Evolutionary conservation across 2,113 vertebrate genomes (phyloP).

Genomic region (Tenebrosternarchus preto): DNA sequence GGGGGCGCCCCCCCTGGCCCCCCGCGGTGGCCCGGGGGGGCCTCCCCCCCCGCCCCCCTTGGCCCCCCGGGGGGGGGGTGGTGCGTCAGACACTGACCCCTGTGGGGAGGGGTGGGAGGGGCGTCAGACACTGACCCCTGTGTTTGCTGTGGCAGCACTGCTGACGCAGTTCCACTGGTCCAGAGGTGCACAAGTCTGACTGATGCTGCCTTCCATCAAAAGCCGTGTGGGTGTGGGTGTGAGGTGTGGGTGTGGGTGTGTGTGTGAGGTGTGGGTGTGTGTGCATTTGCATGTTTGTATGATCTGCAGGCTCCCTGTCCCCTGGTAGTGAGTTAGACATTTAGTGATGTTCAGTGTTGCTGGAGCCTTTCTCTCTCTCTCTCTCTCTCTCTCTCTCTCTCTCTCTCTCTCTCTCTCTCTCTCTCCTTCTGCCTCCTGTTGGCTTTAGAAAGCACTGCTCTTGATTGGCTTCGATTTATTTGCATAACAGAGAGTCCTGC

Average conservation of each 20-base stretch:
- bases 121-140: conserved; percentile 28
- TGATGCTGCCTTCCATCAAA: not conserved
- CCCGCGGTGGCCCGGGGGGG: too few species aligned
- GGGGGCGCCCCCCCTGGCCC: too few species aligned
- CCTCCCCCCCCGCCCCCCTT: too few species aligned
- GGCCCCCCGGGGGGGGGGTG: too few species aligned
- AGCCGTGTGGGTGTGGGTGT: not conserved
- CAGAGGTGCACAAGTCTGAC: not conserved
- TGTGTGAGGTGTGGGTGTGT: not conserved
- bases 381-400: conserved; percentile 13
- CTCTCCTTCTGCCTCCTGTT: conserved; percentile 14
- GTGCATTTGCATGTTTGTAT: not conserved
- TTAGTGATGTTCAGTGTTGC: not conserved
- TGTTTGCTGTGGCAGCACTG: conserved; percentile 43
- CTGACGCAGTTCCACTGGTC: conserved; percentile 46
- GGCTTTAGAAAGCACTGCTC: conserved; percentile 16
- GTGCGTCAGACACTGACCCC: too few species aligned
- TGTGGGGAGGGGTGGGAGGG: too few species aligned
- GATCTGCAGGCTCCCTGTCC: not conserved
- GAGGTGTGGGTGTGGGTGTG: not conserved
- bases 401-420: conserved; percentile 13
- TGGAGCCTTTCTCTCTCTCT: not conserved
- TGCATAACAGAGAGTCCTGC: conserved; percentile 42
- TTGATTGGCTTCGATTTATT: conserved; percentile 64
- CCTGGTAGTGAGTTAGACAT: not conserved